Base-by-base conservation (phyloP, 2,113 vertebrate species). In the Gyps fulvus region DNA sequence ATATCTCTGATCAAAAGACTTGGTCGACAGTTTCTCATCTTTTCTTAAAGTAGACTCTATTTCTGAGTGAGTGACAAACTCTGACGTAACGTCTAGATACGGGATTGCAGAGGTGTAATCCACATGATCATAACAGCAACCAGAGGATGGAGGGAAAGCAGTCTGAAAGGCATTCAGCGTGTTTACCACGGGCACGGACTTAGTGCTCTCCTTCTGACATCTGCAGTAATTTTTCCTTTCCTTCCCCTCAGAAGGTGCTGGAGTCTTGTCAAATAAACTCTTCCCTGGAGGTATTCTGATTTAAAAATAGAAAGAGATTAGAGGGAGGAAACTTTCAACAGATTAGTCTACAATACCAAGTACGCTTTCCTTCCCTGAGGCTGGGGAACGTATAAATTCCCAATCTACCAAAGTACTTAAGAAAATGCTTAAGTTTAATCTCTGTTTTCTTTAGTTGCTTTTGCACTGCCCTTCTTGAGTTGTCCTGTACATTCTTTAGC, bases 251-350 rank as follows among this genome's bases (percentile, higher is more conserved):
- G 73, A 90, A 77, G 70, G 77, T 16, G 85, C 85, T 23, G 97
- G 95, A 27, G 69, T 97, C 90, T 85, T 98, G 94, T 99, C 98
- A 96, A 99, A 99, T 73, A 98, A 97, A 95, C 98, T 99, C 94
- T 98, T 97, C 55, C 98, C 98, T 43, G 98, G 96, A 89, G 98
- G 96, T 92, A 98, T 97, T 97, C 98, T 99, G 96, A 83, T 93
- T 89, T 80, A 69, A 95, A 94, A 97, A 93, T 36, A 83, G 38
- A 36, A 55, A 57, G 58, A 79, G 69, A 97, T 93, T 82, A 91
- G 65, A 87, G 25, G 13, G 32, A 93, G n/a, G 45, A 92, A 95
- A 81, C 19, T 71, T 93, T 27, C 18, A 86, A 57, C 29, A 90
- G 87, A 91, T 55, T 45, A 92, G 63, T 89, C 36, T 93, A 16